Evolutionary conservation across 2,888 invertebrate genomes (phyloP).

Genomic region (Rhyacophila evoluta): DNA sequence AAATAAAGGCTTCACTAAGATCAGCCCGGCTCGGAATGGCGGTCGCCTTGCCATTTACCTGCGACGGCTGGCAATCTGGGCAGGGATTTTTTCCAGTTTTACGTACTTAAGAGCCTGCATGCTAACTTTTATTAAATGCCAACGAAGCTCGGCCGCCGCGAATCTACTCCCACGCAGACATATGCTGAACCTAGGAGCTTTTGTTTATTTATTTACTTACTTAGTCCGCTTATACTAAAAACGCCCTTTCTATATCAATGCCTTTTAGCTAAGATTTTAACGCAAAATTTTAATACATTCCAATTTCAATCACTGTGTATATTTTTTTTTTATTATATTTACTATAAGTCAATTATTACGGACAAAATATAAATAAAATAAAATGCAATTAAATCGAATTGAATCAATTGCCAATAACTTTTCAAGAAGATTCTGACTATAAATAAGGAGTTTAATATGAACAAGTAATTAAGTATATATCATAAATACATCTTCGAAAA

Average conservation of each 20-base stretch:
- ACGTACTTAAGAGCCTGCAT: constrained; percentile 48
- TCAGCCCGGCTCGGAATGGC: constrained; percentile 37
- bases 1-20: constrained; percentile 49
- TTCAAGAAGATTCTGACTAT: too few relatives aligned
- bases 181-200: constrained; percentile 6
- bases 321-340: too few relatives aligned
- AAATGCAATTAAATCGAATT: too few relatives aligned
- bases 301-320: too few relatives aligned
- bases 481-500: too few relatives aligned
- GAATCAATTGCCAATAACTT: too few relatives aligned
- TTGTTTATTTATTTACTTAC: constrained; percentile 19
- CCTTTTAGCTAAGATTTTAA: too few relatives aligned
- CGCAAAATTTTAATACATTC: too few relatives aligned
- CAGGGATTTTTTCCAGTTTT: constrained; percentile 46
- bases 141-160: constrained; percentile 28
- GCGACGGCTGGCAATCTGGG: constrained; percentile 41
- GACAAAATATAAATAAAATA: too few relatives aligned
- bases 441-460: too few relatives aligned
- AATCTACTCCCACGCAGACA: constrained; percentile 12
- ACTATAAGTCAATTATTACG: too few relatives aligned
- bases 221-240: not conserved
- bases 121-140: constrained; percentile 50
- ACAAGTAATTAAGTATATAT: too few relatives aligned
- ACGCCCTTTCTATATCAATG: not conserved
- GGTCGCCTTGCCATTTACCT: constrained; percentile 3